These are phyloP conservation scores for Psephotus haematonotus DNA, from an alignment of 2,113 vertebrate genomes.

Conservation along the genomic window DNA sequence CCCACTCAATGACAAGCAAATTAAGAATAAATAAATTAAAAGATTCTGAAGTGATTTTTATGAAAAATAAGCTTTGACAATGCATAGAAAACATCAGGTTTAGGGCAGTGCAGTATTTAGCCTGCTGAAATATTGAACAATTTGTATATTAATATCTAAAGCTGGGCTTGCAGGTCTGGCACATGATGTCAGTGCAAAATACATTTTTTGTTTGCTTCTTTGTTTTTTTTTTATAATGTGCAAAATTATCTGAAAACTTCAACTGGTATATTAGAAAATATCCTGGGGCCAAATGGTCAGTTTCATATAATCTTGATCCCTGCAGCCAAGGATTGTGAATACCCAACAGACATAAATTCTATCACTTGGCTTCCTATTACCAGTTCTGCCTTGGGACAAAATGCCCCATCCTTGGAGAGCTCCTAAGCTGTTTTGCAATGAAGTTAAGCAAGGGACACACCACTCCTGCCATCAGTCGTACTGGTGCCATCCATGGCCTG, in stretches of 20 bases:
- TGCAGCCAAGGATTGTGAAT: not conserved
- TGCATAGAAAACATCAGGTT: not conserved
- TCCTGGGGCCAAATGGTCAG: not conserved
- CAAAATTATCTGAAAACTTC: not conserved
- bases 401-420: not conserved
- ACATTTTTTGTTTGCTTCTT: not conserved
- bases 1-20: not conserved
- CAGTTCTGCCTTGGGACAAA: not conserved
- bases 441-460: not conserved
- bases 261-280: not conserved
- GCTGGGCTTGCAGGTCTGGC: not conserved
- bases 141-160: not conserved
- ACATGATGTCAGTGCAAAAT: not conserved
- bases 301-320: not conserved
- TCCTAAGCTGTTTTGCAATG: not conserved
- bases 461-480: fast-evolving
- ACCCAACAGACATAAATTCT: not conserved
- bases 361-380: not conserved
- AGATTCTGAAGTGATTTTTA: not conserved
- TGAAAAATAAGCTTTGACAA: not conserved
- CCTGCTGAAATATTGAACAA: not conserved
- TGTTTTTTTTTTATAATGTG: not conserved
- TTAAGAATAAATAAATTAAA: not conserved
- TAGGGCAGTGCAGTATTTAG: not conserved
- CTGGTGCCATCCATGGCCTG: fast-evolving